Base-by-base conservation (phyloP, 2,888 invertebrate species). In the Adelphocoris suturalis region DNA sequence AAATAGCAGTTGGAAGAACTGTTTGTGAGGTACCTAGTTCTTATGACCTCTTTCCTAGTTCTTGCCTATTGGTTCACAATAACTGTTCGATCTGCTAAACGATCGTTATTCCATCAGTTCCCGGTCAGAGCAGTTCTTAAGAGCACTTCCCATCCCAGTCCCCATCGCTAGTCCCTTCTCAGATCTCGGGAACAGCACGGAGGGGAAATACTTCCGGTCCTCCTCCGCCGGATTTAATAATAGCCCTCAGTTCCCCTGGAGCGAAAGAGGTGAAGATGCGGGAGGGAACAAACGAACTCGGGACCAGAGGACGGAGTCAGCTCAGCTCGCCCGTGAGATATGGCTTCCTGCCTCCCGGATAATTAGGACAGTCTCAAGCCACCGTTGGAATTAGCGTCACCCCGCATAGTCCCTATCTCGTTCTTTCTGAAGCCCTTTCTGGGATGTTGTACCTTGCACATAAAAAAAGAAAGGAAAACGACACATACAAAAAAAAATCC, bases 261-360 rank as follows among this genome's bases (percentile, higher is more conserved):
- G 78, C 19, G 13, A 80, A 80, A 80, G 47, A 46, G 47, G n/a
- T n/a, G 47, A 46, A 47, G 47, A 80, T 46, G 78, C 78, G 78
- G 78, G 46, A 47, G 46, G 46, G 28, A n/a, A 46, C 47, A 80
- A 80, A 80, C 78, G 16, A 78, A 28, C 37, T 0, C 11, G 78
- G 78, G 37, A 78, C 28, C 11, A 28, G 28, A 28, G 14, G n/a
- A 47, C 23, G 84, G 5, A 55, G 57, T 27, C 61, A 28, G 37
- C 85, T 68, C 23, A 48, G 82, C 89, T 68, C 82, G 68, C 46
- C 84, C 89, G 89, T 89, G 84, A 89, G 84, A 89, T 89, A 89
- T 89, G 84, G 89, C 76, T 89, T 89, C 89, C 89, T 89, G 89
- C 89, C 68, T 82, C 89, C 84, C 68, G 84, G 89, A 89, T 89